Percentiles rank a stretch among this genome's conserved stretches.
phyloP scores from a whole-genome alignment of 2,797 vertebrate genomes.

The Melanotaenia parkinsoni region DNA sequence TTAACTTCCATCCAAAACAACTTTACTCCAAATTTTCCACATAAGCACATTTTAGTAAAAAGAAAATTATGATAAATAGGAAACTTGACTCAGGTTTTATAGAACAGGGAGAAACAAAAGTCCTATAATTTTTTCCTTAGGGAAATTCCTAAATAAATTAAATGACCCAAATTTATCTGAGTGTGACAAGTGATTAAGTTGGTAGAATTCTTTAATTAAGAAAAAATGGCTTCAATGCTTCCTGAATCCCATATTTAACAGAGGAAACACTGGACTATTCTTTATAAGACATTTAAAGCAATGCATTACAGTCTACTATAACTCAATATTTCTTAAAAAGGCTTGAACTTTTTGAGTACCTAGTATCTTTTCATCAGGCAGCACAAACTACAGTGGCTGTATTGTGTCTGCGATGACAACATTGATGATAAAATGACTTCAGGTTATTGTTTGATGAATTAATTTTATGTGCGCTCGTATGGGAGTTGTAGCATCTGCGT shows the following conservation, averaged over 20 bases:
- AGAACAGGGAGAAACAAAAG: too few species aligned
- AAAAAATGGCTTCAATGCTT: neutral
- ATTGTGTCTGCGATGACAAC: neutral
- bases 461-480: neutral
- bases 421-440: neutral
- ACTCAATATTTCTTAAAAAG: too few species aligned
- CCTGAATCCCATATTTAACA: neutral
- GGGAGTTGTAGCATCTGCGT: neutral
- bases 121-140: too few species aligned
- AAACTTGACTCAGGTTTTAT: too few species aligned
- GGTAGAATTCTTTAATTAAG: neutral
- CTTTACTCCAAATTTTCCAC: too few species aligned
- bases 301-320: too few species aligned
- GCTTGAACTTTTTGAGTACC: neutral
- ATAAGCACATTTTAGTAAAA: too few species aligned
- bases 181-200: too few species aligned
- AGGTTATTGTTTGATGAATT: neutral
- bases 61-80: too few species aligned
- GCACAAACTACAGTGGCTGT: neutral
- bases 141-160: too few species aligned
- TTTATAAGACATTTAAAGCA: neutral
- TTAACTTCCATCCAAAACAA: too few species aligned
- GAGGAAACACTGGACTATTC: neutral
- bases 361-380: neutral
- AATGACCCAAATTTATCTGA: too few species aligned